These are phyloP conservation scores for Drosophila yooni DNA, from an alignment of 2,888 invertebrate genomes.

Conservation along the genomic window DNA sequence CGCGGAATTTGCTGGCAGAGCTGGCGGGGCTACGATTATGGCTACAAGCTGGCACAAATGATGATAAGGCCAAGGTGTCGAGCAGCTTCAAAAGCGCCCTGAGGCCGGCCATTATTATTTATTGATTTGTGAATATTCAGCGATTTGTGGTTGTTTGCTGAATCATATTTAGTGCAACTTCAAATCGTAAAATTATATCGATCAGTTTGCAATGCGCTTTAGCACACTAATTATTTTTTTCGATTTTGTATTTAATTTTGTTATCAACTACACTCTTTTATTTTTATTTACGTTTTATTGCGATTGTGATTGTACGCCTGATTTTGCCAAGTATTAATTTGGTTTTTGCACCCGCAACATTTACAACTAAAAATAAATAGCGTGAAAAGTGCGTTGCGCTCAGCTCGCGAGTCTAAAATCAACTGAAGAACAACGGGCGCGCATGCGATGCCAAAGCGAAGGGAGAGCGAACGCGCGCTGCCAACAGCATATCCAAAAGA, in stretches of 20 bases:
- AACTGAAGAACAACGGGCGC: slow-evolving; percentile 67
- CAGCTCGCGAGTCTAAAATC: slow-evolving; percentile 45
- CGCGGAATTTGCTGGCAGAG: slow-evolving; percentile 90
- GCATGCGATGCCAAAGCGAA: slow-evolving; percentile 69
- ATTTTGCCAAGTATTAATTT: slow-evolving; percentile 27
- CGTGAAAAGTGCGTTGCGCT: slow-evolving; percentile 53
- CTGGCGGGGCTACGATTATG: slow-evolving; percentile 88
- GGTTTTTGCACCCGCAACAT: slow-evolving; percentile 23
- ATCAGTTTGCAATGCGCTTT: slow-evolving; percentile 28
- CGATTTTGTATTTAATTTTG: slow-evolving; percentile 18
- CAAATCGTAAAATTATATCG: slow-evolving; percentile 23
- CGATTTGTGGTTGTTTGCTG: slow-evolving; percentile 22
- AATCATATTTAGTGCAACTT: slow-evolving; percentile 31
- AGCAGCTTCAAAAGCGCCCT: slow-evolving; percentile 27
- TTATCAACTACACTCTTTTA: slow-evolving; percentile 57
- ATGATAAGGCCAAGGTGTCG: slow-evolving; percentile 86
- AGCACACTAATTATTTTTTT: neutral
- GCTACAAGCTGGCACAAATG: slow-evolving; percentile 88
- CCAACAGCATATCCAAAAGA: slow-evolving; percentile 1
- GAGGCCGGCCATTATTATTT: slow-evolving; percentile 1
- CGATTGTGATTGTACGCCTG: slow-evolving; percentile 46
- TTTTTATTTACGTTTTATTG: slow-evolving; percentile 64
- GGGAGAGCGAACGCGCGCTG: slow-evolving; percentile 6
- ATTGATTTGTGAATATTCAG: neutral
- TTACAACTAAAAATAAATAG: slow-evolving; percentile 16